Evolutionary conservation across 2,797 vertebrate species (phyloP).

Genomic region (Pyrocephalus nanus): DNA sequence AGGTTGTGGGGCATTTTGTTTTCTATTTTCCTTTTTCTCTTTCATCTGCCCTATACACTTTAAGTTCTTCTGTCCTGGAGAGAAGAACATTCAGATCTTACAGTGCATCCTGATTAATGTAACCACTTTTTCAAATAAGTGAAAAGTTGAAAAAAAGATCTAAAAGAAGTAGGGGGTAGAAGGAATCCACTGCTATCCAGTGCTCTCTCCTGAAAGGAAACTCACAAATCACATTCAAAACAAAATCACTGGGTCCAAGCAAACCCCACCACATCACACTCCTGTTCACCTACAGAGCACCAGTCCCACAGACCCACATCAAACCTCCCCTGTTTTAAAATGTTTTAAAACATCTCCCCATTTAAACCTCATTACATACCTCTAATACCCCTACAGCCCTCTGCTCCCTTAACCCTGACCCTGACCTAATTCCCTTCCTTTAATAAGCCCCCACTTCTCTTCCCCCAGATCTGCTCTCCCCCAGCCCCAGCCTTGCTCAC

Average conservation of each 20-base stretch:
- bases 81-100: not conserved
- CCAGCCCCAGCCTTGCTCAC: not conserved
- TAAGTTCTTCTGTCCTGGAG: not conserved
- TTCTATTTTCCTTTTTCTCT: not conserved
- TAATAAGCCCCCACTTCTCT: fast-evolving
- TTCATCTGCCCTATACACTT: not conserved
- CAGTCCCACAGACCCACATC: not conserved
- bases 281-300: not conserved
- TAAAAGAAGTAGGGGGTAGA: not conserved
- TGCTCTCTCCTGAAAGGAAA: not conserved
- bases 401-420: not conserved
- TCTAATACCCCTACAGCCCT: fast-evolving
- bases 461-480: fast-evolving
- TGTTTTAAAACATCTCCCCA: not conserved
- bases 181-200: not conserved
- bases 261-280: fast-evolving
- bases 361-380: not conserved
- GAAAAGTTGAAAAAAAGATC: not conserved
- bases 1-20: fast-evolving
- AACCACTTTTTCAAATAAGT: not conserved
- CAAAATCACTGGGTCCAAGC: not conserved
- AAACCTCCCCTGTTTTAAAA: not conserved
- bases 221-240: not conserved
- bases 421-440: not conserved
- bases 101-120: not conserved